phyloP scores from a whole-genome alignment of 2,113 vertebrate genomes.

The Synodontis membranacea region DNA sequence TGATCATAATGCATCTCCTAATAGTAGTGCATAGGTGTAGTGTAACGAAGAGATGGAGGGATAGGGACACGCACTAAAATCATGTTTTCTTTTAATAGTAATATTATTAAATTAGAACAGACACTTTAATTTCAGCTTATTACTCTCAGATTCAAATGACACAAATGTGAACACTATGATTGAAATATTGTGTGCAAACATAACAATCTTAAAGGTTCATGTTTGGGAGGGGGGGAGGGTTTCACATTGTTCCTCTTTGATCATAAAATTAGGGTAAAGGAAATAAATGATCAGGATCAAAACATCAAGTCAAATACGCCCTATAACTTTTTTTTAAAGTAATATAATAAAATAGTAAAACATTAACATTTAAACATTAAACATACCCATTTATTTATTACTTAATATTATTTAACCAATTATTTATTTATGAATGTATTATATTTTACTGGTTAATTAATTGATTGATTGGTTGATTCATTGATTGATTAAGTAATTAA shows the following conservation, averaged over 20 bases:
- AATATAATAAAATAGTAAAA: background rate
- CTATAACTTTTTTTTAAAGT: too few relatives aligned
- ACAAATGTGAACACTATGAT: background rate
- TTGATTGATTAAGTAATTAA: background rate
- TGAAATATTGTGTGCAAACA: background rate
- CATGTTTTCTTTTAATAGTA: background rate
- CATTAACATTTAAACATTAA: background rate
- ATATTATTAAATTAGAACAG: background rate
- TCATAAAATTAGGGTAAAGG: background rate
- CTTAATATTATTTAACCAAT: background rate
- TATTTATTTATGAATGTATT: background rate
- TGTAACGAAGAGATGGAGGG: background rate
- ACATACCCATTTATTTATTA: background rate
- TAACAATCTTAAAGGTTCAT: background rate
- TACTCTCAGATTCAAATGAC: background rate
- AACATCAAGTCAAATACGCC: too few relatives aligned
- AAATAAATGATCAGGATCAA: too few relatives aligned
- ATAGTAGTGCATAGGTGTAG: background rate
- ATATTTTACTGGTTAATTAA: background rate
- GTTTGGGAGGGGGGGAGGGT: background rate
- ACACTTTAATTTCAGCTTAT: background rate
- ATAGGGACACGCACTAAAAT: background rate
- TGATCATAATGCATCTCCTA: conserved; percentile 76
- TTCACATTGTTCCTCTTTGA: background rate
- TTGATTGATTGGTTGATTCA: background rate